Conservation (phyloP, 2,888 invertebrate species). For the Acrocera orbiculus region DNA sequence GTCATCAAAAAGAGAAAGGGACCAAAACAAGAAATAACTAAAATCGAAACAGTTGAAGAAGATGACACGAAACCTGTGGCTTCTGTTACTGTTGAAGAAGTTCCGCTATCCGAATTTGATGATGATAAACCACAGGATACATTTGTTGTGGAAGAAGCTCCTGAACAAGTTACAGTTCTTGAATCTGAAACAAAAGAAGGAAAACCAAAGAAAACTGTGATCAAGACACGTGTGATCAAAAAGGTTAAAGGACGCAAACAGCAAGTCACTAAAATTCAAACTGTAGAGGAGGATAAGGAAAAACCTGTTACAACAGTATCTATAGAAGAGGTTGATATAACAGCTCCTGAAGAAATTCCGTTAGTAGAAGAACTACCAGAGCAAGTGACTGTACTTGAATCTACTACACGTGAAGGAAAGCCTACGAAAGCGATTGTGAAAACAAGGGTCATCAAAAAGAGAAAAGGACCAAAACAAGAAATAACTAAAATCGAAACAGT, state of each 20-base stretch:
- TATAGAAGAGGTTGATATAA: conserved; percentile 13
- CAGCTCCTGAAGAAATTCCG: conserved; percentile 10
- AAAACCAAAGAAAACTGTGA: conserved; percentile 20
- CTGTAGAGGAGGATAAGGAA: conserved; percentile 28
- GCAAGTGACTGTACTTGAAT: conserved; percentile 15
- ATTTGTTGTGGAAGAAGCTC: conserved; percentile 12
- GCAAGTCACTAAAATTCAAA: conserved; percentile 28
- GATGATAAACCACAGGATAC: conserved; percentile 13
- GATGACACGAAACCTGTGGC: conserved; percentile 24
- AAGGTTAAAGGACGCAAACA: conserved; percentile 25
- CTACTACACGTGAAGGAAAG: conserved; percentile 15
- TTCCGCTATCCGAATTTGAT: conserved; percentile 15
- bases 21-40: conserved; percentile 12
- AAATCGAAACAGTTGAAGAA: conserved; percentile 22
- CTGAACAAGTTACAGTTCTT: conserved; percentile 15
- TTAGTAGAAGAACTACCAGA: conserved; percentile 23
- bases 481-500: conserved; percentile 21
- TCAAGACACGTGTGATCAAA: conserved; percentile 23
- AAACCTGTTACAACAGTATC: conserved; percentile 24
- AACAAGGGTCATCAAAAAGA: conserved; percentile 18
- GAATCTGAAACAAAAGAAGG: conserved; percentile 17
- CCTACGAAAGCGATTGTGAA: conserved; percentile 20
- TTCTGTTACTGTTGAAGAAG: conserved; percentile 21
- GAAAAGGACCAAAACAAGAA: conserved; percentile 18
- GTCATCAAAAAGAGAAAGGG: conserved; percentile 19